Evolutionary conservation across 2,888 invertebrate species (phyloP).

Genomic region (Pseudanteris insignis): DNA sequence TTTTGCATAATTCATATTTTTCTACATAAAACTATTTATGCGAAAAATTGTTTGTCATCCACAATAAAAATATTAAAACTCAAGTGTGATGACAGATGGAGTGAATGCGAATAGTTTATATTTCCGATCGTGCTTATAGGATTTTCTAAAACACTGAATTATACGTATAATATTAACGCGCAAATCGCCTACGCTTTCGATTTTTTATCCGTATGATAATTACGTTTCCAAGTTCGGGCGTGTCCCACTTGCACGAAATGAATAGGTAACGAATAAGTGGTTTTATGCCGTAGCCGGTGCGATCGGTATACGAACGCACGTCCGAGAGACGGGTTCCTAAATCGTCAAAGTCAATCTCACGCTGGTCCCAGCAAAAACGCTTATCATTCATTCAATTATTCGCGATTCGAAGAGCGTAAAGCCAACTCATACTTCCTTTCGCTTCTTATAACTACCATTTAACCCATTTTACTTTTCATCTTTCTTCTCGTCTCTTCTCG

Average conservation of each 20-base stretch:
- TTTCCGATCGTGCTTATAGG: no score
- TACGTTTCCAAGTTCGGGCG: slow-evolving; percentile 29
- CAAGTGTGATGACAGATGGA: no score
- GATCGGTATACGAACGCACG: no score
- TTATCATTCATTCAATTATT: slow-evolving; percentile 37
- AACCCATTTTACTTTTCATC: slow-evolving; percentile 28
- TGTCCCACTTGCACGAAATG: slow-evolving; percentile 32
- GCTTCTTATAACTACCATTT: slow-evolving; percentile 29
- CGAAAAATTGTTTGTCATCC: no score
- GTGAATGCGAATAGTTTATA: no score
- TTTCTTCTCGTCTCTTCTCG: no score
- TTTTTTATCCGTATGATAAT: slow-evolving; percentile 28
- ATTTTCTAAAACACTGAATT: no score
- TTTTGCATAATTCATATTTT: no score
- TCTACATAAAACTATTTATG: no score
- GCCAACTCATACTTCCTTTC: slow-evolving; percentile 31
- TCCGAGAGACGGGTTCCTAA: not conserved
- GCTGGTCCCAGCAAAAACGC: slow-evolving; percentile 16
- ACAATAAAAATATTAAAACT: no score
- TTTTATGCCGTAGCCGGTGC: slow-evolving; percentile 4
- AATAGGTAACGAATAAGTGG: slow-evolving; percentile 27
- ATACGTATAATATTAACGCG: no score
- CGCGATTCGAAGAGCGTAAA: slow-evolving; percentile 26
- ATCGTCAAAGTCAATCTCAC: slow-evolving; percentile 15
- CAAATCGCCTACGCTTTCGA: no score